Base-by-base conservation (phyloP, 1,140 invertebrate species). In the Protaetia brevitarsis region DNA sequence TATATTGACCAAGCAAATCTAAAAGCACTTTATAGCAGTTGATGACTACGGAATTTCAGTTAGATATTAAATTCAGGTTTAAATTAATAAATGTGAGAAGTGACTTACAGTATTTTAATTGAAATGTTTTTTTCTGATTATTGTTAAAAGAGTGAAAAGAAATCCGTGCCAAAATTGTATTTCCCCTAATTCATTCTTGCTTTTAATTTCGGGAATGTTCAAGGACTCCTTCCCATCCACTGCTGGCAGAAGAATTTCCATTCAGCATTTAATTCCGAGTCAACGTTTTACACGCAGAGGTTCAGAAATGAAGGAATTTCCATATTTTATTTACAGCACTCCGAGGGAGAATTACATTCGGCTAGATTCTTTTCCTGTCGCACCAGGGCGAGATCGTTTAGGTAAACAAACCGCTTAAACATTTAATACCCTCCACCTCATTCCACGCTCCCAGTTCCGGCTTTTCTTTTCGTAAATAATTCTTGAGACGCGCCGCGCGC, bases 381-480 rank as follows among this genome's bases (percentile, higher is more conserved):
- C 41, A 51, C 19, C 5, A 51, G 7, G 37, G 19, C 7, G 19
- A 8, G 41, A 51, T 51, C 41, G 11, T 51, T 51, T 51, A 51
- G 10, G 41, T 19, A 51, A 51, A 51, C 41, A 51, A 51, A 51
- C 41, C 41, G 4, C 41, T 23, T 51, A 8, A 51, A 51, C 21
- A 23, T 23, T 51, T 51, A 23, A 51, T 26, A 23, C 19, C 19
- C 19, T n/a, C n/a, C n/a, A n/a, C n/a, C n/a, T n/a, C n/a, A n/a
- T n/a, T n/a, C n/a, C n/a, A n/a, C n/a, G n/a, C n/a, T n/a, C n/a
- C n/a, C n/a, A n/a, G n/a, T n/a, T n/a, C n/a, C n/a, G n/a, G n/a
- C n/a, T n/a, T 51, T 51, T 4, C 41, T 23, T 51, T 51, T 51
- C 19, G 26, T 51, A 13, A 51, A 51, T 51, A 51, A 51, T 51